Base-by-base conservation (phyloP, 2,797 vertebrate genomes). In the Emydoidea blandingii region DNA sequence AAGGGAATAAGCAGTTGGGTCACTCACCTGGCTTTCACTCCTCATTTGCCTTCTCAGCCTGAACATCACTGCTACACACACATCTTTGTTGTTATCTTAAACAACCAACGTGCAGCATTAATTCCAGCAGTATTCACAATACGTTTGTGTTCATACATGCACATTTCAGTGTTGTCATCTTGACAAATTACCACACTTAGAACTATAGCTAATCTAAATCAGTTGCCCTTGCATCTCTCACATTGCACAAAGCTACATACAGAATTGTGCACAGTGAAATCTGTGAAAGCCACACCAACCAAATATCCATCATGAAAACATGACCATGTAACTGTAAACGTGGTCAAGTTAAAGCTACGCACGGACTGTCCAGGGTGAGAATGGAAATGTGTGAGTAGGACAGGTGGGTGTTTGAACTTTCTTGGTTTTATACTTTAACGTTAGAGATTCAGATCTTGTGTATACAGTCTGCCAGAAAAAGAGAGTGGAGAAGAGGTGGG, bases 241-340 rank as follows among this genome's bases (percentile, higher is more conserved):
- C 16, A 2, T 34, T 19, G 10, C 72, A 11, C 16, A 44, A 78
- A 85, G 52, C 31, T 52, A 53, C 53, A 53, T 53, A 53, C 53
- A 53, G 53, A 21, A 53, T 21, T 53, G 1, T 3, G 6, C 79
- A 56, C n/a, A 78, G 86, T 29, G 41, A 59, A 72, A 79, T 53
- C 11, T 0, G 0, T 81, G 37, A 0, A 0, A 19, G 49, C 50
- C 12, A 0, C 29, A 0, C 18, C 2, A 49, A 41, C 62, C 6
- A 15, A 85, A 78, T 34, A 62, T 62, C 31, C 59, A 12, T 62
- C 59, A 62, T 91, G 68, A 83, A 47, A 79, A 81, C 47, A 31
- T 31, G 29, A 31, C 25, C 29, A 18, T 1, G 81, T 78, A 31
- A 47, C 84, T 31, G 12, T 86, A 68, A 68, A 25, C 4, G 9